Conservation (phyloP, 2,888 invertebrate species). For the Dasysyrphus tricinctus region DNA sequence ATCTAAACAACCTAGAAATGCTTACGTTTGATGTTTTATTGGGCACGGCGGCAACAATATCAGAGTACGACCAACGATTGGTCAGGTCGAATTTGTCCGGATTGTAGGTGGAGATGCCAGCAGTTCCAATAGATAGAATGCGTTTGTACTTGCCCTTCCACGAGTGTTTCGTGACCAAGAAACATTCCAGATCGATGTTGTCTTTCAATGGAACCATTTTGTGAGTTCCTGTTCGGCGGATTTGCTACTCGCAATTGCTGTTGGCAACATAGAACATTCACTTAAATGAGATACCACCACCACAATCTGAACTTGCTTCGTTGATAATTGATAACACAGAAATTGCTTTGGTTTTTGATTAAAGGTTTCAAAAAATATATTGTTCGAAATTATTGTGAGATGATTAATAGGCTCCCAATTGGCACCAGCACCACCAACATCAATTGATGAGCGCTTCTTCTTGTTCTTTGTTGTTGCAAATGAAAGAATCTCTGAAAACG, state of each 20-base stretch:
- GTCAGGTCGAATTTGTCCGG: slow-evolving; percentile 95
- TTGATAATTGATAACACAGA: slow-evolving; percentile 12
- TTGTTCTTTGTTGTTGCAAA: slow-evolving; percentile 57
- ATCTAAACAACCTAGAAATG: slow-evolving; percentile 48
- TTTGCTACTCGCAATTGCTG: slow-evolving; percentile 37
- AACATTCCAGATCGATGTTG: slow-evolving; percentile 98
- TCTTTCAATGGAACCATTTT: slow-evolving; percentile 86
- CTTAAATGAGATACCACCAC: slow-evolving; percentile 33
- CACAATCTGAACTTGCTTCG: not conserved
- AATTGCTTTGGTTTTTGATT: slow-evolving; percentile 43
- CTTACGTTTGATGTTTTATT: slow-evolving; percentile 84
- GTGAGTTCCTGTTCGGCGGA: slow-evolving; percentile 57
- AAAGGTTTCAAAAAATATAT: slow-evolving; percentile 36
- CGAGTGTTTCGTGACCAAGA: slow-evolving; percentile 97
- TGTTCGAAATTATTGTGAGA: slow-evolving; percentile 44
- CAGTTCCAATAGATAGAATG: slow-evolving; percentile 97
- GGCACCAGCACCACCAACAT: slow-evolving; percentile 67
- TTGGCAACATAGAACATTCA: slow-evolving; percentile 71
- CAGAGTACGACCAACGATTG: slow-evolving; percentile 95
- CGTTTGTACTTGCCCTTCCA: slow-evolving; percentile 99
- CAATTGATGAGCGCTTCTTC: slow-evolving; percentile 53
- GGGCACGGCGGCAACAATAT: slow-evolving; percentile 89
- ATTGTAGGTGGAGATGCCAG: slow-evolving; percentile 98
- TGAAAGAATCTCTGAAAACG: slow-evolving; percentile 46
- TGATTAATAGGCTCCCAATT: slow-evolving; percentile 67